Percentiles rank a stretch among this genome's conserved stretches.
Conservation (phyloP, 2,113 vertebrate species). For the Pseudopipra pipra region DNA sequence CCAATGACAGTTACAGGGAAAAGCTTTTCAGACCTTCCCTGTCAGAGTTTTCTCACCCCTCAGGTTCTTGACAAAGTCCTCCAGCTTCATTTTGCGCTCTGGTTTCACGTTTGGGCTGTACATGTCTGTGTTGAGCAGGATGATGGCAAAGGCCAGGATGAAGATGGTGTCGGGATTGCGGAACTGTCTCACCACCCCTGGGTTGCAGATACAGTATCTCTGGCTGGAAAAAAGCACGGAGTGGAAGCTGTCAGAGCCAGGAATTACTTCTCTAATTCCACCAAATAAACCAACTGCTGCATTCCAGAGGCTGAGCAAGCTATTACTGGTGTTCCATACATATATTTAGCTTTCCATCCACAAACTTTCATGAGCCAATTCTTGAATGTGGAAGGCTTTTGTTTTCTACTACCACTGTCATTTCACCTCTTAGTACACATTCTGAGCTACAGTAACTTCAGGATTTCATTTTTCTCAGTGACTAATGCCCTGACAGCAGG, state of each 20-base stretch:
- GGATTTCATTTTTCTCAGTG: not conserved
- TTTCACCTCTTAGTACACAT: not conserved
- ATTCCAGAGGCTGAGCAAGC: not conserved
- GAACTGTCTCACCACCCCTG: constrained; percentile 93
- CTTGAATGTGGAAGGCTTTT: not conserved
- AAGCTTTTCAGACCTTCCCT: not conserved
- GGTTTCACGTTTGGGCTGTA: constrained; percentile 98
- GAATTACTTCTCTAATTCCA: not conserved
- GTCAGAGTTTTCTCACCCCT: constrained; percentile 76
- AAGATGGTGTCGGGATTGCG: constrained; percentile 98
- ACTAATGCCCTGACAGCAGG: not conserved
- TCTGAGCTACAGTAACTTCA: not conserved
- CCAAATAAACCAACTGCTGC: not conserved
- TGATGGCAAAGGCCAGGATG: constrained; percentile 97
- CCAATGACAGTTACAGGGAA: not conserved
- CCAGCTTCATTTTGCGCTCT: constrained; percentile 97
- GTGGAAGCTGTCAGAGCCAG: not conserved
- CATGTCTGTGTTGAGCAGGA: constrained; percentile 98
- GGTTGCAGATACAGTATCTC: constrained; percentile 98
- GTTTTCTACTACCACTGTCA: not conserved
- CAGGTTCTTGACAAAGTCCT: constrained; percentile 97
- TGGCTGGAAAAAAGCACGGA: constrained; percentile 77
- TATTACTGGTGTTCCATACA: not conserved
- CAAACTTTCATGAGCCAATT: not conserved
- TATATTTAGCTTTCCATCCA: not conserved